Percentiles rank a stretch among this genome's conserved stretches.
Evolutionary conservation across 2,797 vertebrate genomes (phyloP).

Genomic region (Phylloscopus collybita): DNA sequence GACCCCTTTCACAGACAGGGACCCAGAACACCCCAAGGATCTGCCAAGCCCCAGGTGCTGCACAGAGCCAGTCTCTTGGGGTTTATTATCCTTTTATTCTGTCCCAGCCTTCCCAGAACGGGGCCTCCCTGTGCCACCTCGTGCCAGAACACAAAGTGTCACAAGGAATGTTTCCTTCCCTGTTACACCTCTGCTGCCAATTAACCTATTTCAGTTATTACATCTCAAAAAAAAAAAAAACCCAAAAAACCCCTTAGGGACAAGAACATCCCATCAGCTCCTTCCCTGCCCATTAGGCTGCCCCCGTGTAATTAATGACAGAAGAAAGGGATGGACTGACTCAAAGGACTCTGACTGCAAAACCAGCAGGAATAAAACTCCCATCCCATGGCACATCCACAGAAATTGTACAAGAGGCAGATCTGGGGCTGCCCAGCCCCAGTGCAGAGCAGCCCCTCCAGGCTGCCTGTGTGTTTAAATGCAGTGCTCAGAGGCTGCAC

Average conservation of each 20-base stretch:
- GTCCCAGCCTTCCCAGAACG: neutral
- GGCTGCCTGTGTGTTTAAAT: neutral
- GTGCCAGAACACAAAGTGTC: neutral
- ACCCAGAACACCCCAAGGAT: neutral
- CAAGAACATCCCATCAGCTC: conserved; percentile 60
- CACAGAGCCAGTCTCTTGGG: neutral
- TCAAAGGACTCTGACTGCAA: neutral
- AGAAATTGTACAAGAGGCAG: accelerated
- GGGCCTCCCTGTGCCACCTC: neutral
- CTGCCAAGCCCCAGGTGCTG: conserved; percentile 18
- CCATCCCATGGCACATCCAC: neutral
- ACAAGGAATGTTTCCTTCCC: neutral
- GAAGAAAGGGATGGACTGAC: neutral
- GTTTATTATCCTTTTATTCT: neutral
- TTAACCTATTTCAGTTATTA: neutral
- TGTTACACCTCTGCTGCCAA: neutral
- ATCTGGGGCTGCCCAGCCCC: neutral
- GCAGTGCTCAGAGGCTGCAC: neutral
- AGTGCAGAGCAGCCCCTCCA: neutral
- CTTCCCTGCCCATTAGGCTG: conserved; percentile 24
- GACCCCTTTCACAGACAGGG: neutral
- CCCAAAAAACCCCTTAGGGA: neutral
- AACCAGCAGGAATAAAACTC: neutral
- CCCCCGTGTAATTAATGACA: neutral
- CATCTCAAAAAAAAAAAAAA: neutral